These are phyloP conservation scores for Tenualosa ilisha DNA, from an alignment of 2,797 vertebrate genomes.

Conservation along the genomic window DNA sequence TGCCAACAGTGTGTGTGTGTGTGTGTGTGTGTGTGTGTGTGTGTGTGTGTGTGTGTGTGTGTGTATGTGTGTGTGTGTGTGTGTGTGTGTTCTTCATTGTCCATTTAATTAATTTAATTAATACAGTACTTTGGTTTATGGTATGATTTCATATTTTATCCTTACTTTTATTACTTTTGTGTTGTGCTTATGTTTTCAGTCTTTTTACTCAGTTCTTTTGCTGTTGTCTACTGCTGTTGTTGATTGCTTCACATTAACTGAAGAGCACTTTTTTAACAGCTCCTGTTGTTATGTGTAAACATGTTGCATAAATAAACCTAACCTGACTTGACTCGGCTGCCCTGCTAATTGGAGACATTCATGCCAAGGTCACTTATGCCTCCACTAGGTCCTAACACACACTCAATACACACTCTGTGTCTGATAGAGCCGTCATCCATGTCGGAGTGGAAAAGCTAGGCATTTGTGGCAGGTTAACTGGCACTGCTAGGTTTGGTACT, in stretches of 20 bases:
- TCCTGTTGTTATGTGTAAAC: too few species aligned
- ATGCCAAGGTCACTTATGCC: constrained; percentile 82
- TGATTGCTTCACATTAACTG: too few species aligned
- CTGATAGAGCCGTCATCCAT: constrained; percentile 92
- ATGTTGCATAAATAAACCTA: too few species aligned
- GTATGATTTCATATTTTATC: too few species aligned
- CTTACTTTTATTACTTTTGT: too few species aligned
- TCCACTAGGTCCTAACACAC: constrained; percentile 73
- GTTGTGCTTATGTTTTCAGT: too few species aligned
- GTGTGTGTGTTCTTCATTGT: not conserved
- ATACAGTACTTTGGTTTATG: too few species aligned
- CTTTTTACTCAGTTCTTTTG: too few species aligned
- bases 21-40: constrained; percentile 2
- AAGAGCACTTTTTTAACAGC: too few species aligned
- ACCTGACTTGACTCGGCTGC: too few species aligned
- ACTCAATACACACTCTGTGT: constrained; percentile 95
- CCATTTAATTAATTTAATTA: too few species aligned
- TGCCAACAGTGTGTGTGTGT: constrained; percentile 44
- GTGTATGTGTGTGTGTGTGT: constrained; percentile 16
- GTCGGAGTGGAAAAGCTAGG: constrained; percentile 91
- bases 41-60: constrained; percentile 48
- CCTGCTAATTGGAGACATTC: constrained; percentile 68
- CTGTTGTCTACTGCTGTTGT: too few species aligned
- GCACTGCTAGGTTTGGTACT: constrained; percentile 88
- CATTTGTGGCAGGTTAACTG: constrained; percentile 81